These are phyloP conservation scores for Druceiella hillmani DNA, from an alignment of 2,888 invertebrate species.

Conservation along the genomic window DNA sequence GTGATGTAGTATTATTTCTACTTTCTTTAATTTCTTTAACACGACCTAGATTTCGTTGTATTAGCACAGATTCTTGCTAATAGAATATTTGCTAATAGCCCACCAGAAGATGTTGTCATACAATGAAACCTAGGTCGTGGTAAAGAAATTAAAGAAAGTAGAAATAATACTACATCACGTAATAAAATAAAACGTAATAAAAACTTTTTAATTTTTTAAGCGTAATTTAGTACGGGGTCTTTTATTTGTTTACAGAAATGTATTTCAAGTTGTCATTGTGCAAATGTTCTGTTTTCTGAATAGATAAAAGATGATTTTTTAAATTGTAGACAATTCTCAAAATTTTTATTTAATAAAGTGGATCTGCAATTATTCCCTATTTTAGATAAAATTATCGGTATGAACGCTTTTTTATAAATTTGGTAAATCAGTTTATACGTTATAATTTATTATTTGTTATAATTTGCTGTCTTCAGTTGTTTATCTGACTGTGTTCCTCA, in stretches of 20 bases:
- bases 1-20: slow-evolving; percentile 17
- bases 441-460: slow-evolving; percentile 19
- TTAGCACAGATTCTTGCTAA: too few relatives aligned
- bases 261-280: slow-evolving; percentile 28
- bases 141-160: too few relatives aligned
- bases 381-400: slow-evolving; percentile 15
- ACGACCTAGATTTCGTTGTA: too few relatives aligned
- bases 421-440: slow-evolving; percentile 4
- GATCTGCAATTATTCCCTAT: slow-evolving; percentile 22
- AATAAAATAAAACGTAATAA: slow-evolving; percentile 27
- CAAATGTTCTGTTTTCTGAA: slow-evolving; percentile 24
- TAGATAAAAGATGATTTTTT: slow-evolving; percentile 19
- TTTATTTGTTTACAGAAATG: slow-evolving; percentile 25
- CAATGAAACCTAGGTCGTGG: too few relatives aligned
- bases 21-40: too few relatives aligned
- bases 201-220: slow-evolving; percentile 26
- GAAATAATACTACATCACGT: too few relatives aligned
- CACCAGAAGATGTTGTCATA: too few relatives aligned
- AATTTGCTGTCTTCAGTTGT: too few relatives aligned
- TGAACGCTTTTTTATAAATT: not conserved
- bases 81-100: too few relatives aligned
- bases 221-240: slow-evolving; percentile 24
- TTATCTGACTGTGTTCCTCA: too few relatives aligned
- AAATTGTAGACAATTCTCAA: slow-evolving; percentile 20
- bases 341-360: slow-evolving; percentile 20